A percentile compares a stretch with the other conserved stretches of the same genome.
Evolutionary conservation across 2,113 vertebrate genomes (phyloP).

Genomic region (Hydropotes inermis): DNA sequence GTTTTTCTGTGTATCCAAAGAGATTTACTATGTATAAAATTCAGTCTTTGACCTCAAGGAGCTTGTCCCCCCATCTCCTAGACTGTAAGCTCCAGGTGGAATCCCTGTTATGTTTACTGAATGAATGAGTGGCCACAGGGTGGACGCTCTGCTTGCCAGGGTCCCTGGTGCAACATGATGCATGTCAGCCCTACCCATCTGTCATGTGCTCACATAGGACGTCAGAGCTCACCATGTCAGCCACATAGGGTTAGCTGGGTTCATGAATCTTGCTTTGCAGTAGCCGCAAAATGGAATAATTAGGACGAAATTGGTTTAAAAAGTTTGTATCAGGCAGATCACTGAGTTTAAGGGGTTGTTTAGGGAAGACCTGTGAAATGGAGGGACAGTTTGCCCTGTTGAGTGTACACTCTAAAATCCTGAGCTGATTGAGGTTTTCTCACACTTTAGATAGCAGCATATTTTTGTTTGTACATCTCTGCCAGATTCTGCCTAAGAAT

Average conservation of each 20-base stretch:
- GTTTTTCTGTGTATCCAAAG: not conserved
- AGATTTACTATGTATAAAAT: not conserved
- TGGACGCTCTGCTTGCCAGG: not conserved
- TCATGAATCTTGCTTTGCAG: not conserved
- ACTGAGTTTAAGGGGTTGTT: not conserved
- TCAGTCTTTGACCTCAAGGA: not conserved
- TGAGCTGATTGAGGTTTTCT: constrained; percentile 1
- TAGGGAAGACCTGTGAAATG: not conserved
- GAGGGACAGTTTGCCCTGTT: not conserved
- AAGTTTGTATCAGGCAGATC: not conserved
- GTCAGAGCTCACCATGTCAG: not conserved
- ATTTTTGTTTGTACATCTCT: not conserved
- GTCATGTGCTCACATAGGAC: not conserved
- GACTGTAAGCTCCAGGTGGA: not conserved
- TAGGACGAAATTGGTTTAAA: not conserved
- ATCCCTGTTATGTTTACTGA: not conserved
- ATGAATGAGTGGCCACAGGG: not conserved
- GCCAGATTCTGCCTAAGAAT: not conserved
- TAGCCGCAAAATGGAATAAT: not conserved
- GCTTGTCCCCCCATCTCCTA: not conserved
- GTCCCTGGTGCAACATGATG: not conserved
- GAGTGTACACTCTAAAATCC: not conserved
- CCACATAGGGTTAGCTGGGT: not conserved
- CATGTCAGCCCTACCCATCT: not conserved
- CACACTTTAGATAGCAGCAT: not conserved